These are phyloP conservation scores for Hydrozoanthus gracilis DNA, from an alignment of 92 coral and sea anemone species.

Conservation along the genomic window DNA sequence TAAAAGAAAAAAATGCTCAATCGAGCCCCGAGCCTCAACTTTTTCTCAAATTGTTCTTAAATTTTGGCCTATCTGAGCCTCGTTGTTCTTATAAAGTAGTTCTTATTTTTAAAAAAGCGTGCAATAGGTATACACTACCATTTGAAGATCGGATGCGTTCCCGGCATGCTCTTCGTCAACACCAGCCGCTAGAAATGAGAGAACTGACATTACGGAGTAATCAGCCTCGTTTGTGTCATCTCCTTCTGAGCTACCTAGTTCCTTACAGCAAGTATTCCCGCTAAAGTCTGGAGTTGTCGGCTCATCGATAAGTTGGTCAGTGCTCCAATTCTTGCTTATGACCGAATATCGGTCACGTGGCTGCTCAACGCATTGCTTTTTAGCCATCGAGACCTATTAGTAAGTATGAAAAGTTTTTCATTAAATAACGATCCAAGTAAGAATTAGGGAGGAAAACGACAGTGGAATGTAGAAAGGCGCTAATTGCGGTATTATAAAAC, in stretches of 20 bases:
- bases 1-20: too few species aligned
- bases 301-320: constrained; percentile 8
- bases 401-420: not conserved
- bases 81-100: not conserved
- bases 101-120: not conserved
- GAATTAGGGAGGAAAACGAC: too few species aligned
- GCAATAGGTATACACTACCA: not conserved
- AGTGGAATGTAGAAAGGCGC: too few species aligned
- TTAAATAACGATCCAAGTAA: too few species aligned
- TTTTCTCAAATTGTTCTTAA: not conserved
- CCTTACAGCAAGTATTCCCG: not conserved
- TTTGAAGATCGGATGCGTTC: not conserved
- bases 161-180: not conserved
- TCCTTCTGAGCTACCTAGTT: not conserved
- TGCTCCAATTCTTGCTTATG: constrained; percentile 23
- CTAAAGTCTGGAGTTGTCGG: constrained; percentile 1
- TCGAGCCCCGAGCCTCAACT: too few species aligned
- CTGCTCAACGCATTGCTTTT: not conserved
- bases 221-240: constrained; percentile 13
- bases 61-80: not conserved
- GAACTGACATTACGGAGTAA: constrained; percentile 17
- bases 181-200: constrained; percentile 19
- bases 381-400: not conserved
- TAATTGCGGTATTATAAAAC: too few species aligned
- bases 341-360: not conserved